These are phyloP conservation scores for Notospermus geniculatus DNA, from an alignment of 1,140 invertebrate genomes.

Conservation along the genomic window DNA sequence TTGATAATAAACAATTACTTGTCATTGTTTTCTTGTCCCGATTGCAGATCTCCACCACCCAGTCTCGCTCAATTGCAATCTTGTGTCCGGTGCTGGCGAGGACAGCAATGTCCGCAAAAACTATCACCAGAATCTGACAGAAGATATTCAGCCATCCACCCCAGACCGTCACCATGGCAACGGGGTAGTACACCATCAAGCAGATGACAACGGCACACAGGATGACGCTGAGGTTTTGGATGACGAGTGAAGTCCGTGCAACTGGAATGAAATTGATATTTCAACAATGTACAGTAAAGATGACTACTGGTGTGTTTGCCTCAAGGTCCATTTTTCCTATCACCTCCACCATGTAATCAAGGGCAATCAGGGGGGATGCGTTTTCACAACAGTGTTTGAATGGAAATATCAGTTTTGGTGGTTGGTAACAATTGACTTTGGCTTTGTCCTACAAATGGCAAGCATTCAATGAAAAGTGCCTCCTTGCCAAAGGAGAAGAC, in stretches of 20 bases:
- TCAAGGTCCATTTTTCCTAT: too few species aligned
- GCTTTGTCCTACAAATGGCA: too few species aligned
- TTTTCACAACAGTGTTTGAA: too few species aligned
- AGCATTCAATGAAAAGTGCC: too few species aligned
- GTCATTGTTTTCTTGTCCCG: constrained; percentile 39
- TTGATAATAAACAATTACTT: constrained; percentile 27
- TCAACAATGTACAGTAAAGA: too few species aligned
- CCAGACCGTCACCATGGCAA: constrained; percentile 3
- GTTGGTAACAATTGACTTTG: too few species aligned
- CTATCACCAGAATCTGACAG: constrained; percentile 39
- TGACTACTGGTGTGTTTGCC: too few species aligned
- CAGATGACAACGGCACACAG: constrained; percentile 18
- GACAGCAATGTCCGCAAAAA: constrained; percentile 36
- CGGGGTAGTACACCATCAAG: constrained; percentile 7
- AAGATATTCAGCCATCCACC: constrained; percentile 20
- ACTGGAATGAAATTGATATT: constrained; percentile 23
- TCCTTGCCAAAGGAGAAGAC: too few species aligned
- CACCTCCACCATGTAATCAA: too few species aligned
- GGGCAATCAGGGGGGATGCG: too few species aligned
- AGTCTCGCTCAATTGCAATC: constrained; percentile 60
- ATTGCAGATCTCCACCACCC: constrained; percentile 58
- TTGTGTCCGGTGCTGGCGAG: constrained; percentile 55
- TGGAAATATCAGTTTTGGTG: too few species aligned
- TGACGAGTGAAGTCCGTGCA: constrained; percentile 17
- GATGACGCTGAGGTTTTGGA: constrained; percentile 20